Base-by-base conservation (phyloP, 2,888 invertebrate genomes). In the Mycalesis mineus region DNA sequence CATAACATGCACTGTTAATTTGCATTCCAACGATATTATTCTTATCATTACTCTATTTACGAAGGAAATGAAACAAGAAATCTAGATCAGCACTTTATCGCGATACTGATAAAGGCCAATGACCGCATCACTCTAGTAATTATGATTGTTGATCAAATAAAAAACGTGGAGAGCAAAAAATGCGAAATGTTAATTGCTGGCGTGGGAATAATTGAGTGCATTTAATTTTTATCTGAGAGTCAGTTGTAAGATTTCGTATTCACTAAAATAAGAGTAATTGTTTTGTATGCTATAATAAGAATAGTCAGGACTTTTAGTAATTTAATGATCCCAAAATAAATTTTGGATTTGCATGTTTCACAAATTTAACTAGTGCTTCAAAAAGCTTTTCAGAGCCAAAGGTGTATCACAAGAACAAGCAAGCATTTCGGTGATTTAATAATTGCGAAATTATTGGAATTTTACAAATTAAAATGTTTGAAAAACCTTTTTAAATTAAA, bases 61-160 rank as follows among this genome's bases (percentile, higher is more conserved):
- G 77, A 77, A 74, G 77, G 72, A 77, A 82, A 77, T 73, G 67
- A 60, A 68, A 70, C 57, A 51, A 57, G 55, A 51, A 62, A 62
- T 62, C 71, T 66, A 70, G 72, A 72, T 76, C 71, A 74, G 67
- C 61, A 50, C 66, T 72, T 78, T 83, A 84, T 83, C 82, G 76
- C 66, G 39, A 57, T 47, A 56, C 39, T 62, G 63, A 68, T 63
- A 55, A 65, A 65, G 82, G 67, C 60, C 77, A 71, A 65, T 66
- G 78, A 78, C 75, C 80, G 51, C 31, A 31, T 49, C 50, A 44
- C 54, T 50, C 50, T 47, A 50, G 54, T 55, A 60, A 58, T 47
- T 11, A 47, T 15, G 31, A 33, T 29, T 50, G n/a, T 54, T 54
- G 57, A 53, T 36, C 3, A 49, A 36, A 45, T 49, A 57, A 54